A percentile compares a stretch with the other conserved stretches of the same genome.
Conservation (phyloP, 2,113 vertebrate species). For the Struthidea cinerea region DNA sequence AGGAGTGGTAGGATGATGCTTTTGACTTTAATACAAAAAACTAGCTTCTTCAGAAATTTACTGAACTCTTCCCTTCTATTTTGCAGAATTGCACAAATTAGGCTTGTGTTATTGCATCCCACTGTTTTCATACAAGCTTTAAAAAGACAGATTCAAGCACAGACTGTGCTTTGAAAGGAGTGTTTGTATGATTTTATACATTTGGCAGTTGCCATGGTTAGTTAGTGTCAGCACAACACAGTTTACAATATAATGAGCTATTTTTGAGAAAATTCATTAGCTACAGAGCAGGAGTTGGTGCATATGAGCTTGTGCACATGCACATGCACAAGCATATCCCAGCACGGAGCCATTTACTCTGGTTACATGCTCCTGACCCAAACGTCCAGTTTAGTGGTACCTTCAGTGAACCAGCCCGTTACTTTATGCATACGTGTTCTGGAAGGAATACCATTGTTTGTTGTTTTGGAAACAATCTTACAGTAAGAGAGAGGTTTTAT, state of each 20-base stretch:
- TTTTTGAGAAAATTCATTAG: constrained; percentile 16
- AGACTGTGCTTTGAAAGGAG: constrained; percentile 2
- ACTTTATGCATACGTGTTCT: not conserved
- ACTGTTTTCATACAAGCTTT: constrained; percentile 13
- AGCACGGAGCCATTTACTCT: not conserved
- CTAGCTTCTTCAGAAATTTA: not conserved
- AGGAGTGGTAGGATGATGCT: not conserved
- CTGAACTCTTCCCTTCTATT: not conserved
- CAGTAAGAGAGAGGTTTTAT: not conserved
- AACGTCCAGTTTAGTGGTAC: not conserved
- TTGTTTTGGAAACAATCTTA: not conserved
- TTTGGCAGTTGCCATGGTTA: constrained; percentile 12
- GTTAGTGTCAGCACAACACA: constrained; percentile 5
- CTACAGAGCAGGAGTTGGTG: not conserved
- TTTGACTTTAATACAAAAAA: not conserved
- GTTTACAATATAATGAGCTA: not conserved
- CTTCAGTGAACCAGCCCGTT: not conserved
- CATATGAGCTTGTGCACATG: not conserved
- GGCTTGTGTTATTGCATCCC: not conserved
- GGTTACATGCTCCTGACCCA: not conserved
- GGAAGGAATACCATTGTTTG: not conserved
- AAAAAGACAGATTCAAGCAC: constrained; percentile 8
- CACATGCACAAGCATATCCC: rapidly evolving
- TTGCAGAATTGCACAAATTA: not conserved
- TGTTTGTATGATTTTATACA: not conserved